phyloP scores from a whole-genome alignment of 2,888 invertebrate genomes.

The Nemapogon koenigi region DNA sequence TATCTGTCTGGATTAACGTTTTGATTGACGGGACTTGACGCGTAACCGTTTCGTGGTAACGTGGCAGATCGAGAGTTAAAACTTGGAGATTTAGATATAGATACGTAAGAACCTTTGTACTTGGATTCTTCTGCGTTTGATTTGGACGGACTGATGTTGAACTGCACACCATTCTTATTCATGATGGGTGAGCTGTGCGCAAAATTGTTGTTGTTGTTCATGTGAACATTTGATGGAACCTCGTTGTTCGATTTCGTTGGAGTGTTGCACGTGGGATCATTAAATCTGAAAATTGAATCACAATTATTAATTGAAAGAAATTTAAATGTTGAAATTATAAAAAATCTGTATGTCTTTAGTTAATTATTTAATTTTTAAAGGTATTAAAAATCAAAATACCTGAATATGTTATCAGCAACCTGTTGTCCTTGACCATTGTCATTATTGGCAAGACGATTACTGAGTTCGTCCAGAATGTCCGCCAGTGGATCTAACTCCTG shows the following conservation, averaged over 20 bases:
- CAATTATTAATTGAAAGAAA: neutral
- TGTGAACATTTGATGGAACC: constrained; percentile 30
- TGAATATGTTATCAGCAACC: constrained; percentile 69
- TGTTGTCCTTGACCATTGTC: constrained; percentile 38
- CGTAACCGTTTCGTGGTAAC: constrained; percentile 72
- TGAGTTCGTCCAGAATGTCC: constrained; percentile 73
- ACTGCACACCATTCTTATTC: constrained; percentile 63
- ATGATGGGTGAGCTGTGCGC: constrained; percentile 60
- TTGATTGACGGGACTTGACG: constrained; percentile 39
- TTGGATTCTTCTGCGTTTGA: constrained; percentile 52
- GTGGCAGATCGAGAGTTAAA: constrained; percentile 70
- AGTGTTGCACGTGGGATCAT: constrained; percentile 66
- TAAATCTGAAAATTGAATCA: constrained; percentile 51
- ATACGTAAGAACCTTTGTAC: constrained; percentile 42
- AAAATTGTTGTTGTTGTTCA: constrained; percentile 38
- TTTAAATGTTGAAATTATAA: constrained; percentile 2
- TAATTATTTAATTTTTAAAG: neutral
- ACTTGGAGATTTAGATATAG: constrained; percentile 51
- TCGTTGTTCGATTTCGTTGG: constrained; percentile 35
- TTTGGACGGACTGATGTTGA: constrained; percentile 54
- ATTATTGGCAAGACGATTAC: constrained; percentile 64
- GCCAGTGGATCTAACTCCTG: constrained; percentile 70
- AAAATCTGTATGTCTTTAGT: neutral
- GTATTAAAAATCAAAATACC: constrained; percentile 27
- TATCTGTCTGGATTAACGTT: constrained; percentile 56